These are phyloP conservation scores for Tragulus kanchil DNA, from an alignment of 2,113 vertebrate genomes.

Conservation along the genomic window DNA sequence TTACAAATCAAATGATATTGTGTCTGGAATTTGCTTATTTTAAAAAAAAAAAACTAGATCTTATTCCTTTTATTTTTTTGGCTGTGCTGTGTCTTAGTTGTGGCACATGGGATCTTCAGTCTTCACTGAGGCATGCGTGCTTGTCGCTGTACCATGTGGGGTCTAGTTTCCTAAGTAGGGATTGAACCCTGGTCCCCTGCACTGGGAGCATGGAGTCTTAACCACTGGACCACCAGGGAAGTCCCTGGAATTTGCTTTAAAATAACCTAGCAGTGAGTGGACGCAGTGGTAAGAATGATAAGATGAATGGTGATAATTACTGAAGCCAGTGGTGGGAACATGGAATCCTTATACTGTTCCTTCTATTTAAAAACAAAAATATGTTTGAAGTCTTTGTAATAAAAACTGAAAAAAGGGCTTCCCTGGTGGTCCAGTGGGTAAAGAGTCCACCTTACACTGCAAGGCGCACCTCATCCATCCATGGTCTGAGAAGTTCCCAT, in stretches of 20 bases:
- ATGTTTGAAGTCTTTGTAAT: background rate
- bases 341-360: background rate
- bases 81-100: background rate
- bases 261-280: background rate
- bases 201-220: background rate
- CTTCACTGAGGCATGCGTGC: background rate
- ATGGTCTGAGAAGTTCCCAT: no score
- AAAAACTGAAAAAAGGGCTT: background rate
- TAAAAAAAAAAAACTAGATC: background rate
- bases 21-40: background rate
- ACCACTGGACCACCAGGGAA: background rate
- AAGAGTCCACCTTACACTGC: no score
- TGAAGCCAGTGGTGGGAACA: background rate
- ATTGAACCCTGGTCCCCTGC: background rate
- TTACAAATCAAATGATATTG: background rate
- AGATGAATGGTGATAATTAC: background rate
- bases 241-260: constrained; percentile 6
- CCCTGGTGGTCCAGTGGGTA: no score
- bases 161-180: background rate
- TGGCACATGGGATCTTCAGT: background rate
- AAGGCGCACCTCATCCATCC: no score
- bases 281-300: background rate
- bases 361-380: background rate
- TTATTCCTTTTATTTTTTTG: background rate
- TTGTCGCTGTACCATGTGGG: background rate